Base-by-base conservation (phyloP, 2,888 invertebrate genomes). In the Rhagonycha lutea region DNA sequence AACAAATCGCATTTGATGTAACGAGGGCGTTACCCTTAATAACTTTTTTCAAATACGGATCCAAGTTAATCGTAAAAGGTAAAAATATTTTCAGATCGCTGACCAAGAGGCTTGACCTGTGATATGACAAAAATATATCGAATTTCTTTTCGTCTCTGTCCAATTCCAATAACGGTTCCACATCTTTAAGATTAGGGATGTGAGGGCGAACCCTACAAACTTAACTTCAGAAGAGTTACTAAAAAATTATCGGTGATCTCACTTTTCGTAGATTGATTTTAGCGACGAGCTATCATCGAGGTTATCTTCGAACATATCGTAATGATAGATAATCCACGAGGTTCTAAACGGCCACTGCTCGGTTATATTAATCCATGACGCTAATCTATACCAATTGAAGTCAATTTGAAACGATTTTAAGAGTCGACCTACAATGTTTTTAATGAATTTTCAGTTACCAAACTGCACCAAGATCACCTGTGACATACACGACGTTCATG, bases 281-380 rank as follows among this genome's bases (percentile, higher is more conserved):
- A 99, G 90, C 4, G 98, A 94, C 65, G 94, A 92, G 78, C 91
- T 91, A 86, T 98, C 98, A 77, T 98, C 97, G 68, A 97, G 91
- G 77, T 92, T 91, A 28, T 97, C 96, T 86, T 98, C 97, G 82
- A 92, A 94, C 74, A 95, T 92, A 87, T 98, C 98, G 86, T 95
- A 97, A 87, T 97, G 95, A 83, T 98, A 92, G 79, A 99, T 97
- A 84, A 99, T 94, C 98, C 98, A 98, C 12, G 98, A 98, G 26
- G 98, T 96, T 73, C 98, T 91, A 88, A 98, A 96, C 0, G 99
- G 99, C 99, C 99, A 99, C 87, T 99, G 99, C 86, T 99, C 99
- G 0, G 98, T 98, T 74, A 99, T 93, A 88, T 99, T 98, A 81
- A 99, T 96, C 99, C 99, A 99, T 75, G 97, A 96, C 78, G 98